Evolutionary conservation across 1,140 invertebrate species (phyloP), one percentile per base, ranked within the genome.

Genomic region (Sycophaga agraensis): DNA sequence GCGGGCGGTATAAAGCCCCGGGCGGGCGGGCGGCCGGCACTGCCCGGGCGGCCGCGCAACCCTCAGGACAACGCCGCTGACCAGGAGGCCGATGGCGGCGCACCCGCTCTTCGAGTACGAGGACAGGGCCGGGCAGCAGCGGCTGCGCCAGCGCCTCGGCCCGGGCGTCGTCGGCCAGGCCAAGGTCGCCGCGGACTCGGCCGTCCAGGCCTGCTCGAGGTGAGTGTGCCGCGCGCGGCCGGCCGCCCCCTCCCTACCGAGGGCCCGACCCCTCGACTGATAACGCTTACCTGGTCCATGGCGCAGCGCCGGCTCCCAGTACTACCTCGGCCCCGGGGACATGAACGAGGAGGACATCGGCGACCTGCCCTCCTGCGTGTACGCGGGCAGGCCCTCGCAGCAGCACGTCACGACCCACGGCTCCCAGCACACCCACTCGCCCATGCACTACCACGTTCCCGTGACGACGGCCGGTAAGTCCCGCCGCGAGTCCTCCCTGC

Each of bases 301-400:
- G n/a, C n/a, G n/a, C n/a, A n/a, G n/a, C n/a, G n/a, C n/a, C 65
- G 84, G 84, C 65, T 73, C 79, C 53, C 82, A 84, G 49, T 85
- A 83, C 68, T 83, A 82, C 49, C 72, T 80, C 39, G 82, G 80
- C 9, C 78, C 76, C 4, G 80, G 73, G 53, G 83, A 84, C 50
- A 76, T 84, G 14, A 84, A 77, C 45, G 83, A 84, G 63, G 83
- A 84, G 56, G 84, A 84, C 66, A 68, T 84, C 12, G 73, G 77
- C 8, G 87, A 89, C 57, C 76, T 89, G 59, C 87, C 87, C 2
- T 87, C 87, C 43, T 89, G 88, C 68, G 84, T 87, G 58, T 89
- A 88, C 66, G 87, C 87, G 0, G 81, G 82, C 66, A 70, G 84
- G 77, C 65, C 82, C 26, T 61, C 80, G 63, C 49, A 80, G 63